phyloP scores from a whole-genome alignment of 2,888 invertebrate species.

The Kryphioiulus occultus region DNA sequence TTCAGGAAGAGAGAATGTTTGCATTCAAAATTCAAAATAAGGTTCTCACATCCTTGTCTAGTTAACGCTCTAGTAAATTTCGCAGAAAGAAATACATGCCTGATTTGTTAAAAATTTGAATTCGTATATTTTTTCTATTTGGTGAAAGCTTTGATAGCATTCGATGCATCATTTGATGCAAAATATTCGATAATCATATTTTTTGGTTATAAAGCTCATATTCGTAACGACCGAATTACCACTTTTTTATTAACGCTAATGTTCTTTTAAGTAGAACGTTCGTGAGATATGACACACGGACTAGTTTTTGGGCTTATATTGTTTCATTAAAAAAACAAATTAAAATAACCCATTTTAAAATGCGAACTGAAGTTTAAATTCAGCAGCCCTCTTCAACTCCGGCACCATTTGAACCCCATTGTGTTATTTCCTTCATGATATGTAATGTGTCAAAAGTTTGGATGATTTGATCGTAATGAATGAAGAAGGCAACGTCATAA shows the following conservation, averaged over 20 bases:
- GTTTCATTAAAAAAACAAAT: neutral
- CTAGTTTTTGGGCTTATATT: neutral
- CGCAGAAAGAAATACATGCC: neutral
- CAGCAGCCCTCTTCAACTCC: neutral
- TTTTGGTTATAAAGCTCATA: neutral
- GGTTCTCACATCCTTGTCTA: neutral
- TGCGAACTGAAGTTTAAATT: neutral
- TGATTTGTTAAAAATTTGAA: neutral
- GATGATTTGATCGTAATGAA: neutral
- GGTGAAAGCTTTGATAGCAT: neutral
- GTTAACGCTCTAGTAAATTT: conserved; percentile 11
- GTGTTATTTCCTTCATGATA: neutral
- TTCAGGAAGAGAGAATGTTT: neutral
- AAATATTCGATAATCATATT: neutral
- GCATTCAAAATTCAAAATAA: neutral
- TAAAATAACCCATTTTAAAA: neutral
- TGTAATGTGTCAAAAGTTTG: neutral
- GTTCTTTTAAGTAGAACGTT: neutral
- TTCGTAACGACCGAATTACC: neutral
- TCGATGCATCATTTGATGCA: no score
- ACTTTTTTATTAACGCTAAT: neutral
- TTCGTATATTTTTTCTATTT: neutral
- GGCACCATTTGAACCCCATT: conserved; percentile 11
- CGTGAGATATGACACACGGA: neutral
- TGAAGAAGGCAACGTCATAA: neutral